Evolutionary conservation across 2,797 vertebrate genomes (phyloP), one percentile per base, ranked within the genome.

Genomic region (Oreochromis grahami): DNA sequence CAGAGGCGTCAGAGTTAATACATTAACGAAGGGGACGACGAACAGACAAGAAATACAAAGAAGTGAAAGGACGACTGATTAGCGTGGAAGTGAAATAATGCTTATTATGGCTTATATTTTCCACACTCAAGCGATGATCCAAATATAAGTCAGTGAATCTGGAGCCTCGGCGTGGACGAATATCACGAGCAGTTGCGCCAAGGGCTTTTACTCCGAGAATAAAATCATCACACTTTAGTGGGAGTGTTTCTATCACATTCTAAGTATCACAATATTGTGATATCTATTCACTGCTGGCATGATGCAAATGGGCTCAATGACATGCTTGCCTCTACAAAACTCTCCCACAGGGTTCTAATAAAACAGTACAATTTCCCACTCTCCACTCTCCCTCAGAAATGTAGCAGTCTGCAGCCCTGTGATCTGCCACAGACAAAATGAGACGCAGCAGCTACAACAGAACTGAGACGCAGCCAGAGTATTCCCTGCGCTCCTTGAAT

Each of bases 361-460:
- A 96, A 95, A 94, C 91, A 95, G 87, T 88, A 95, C 93, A 92
- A 94, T 96, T 95, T 95, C 92, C 93, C 91, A 79, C 91, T 93
- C 93, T 87, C 89, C 84, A n/a, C 78, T 92, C 92, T 92, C 91
- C 94, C 92, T 92, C 92, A 65, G 93, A 95, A 96, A 95, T 68
- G 78, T 76, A 87, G 74, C 86, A 92, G 92, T 95, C 94, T 93
- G 94, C 91, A 55, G 91, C 90, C 93, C 95, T 96, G 95, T 96
- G 96, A 96, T 97, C 96, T 97, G 94, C 95, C 60, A 93, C 89
- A 94, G 95, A 96, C 95, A 93, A 97, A 96, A 96, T 96, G 96
- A 96, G 95, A 96, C 95, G 90, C 95, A 96, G 95, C 96, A 96
- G 96, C 95, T 95, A 93, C 93, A 95, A 95, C 96, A 94, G 91